Percentiles rank a stretch among this genome's conserved stretches.
phyloP scores from a whole-genome alignment of 2,888 invertebrate genomes.

The Clostera curtula region DNA sequence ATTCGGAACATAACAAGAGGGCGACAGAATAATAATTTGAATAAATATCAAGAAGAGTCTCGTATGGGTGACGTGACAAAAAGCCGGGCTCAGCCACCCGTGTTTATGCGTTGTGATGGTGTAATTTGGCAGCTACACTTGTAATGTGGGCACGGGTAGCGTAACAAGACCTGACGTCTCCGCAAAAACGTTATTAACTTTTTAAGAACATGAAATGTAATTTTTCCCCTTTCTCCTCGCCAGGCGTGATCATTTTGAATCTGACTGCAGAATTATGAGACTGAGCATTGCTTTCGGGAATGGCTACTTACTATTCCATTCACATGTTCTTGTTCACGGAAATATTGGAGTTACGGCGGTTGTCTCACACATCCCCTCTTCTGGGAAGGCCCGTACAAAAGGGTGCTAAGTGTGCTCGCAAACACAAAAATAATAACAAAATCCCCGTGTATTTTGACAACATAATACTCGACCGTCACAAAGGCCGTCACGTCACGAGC shows the following conservation, averaged over 20 bases:
- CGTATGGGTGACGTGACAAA: slow-evolving; percentile 62
- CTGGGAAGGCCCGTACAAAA: slow-evolving; percentile 60
- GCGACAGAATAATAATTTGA: slow-evolving; percentile 70
- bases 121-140: slow-evolving; percentile 60
- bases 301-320: slow-evolving; percentile 58
- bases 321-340: slow-evolving; percentile 57
- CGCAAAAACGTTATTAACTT: slow-evolving; percentile 65
- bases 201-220: slow-evolving; percentile 44
- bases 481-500: slow-evolving; percentile 69
- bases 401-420: slow-evolving; percentile 72
- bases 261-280: slow-evolving; percentile 21
- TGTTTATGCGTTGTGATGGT: slow-evolving; percentile 62
- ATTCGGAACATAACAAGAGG: slow-evolving; percentile 66
- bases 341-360: slow-evolving; percentile 48
- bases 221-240: slow-evolving; percentile 30
- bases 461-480: slow-evolving; percentile 71
- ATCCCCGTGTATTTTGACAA: slow-evolving; percentile 74
- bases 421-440: slow-evolving; percentile 75
- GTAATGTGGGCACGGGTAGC: slow-evolving; percentile 37
- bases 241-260: slow-evolving; percentile 26
- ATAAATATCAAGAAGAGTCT: slow-evolving; percentile 62
- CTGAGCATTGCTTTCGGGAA: slow-evolving; percentile 45
- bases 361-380: slow-evolving; percentile 59
- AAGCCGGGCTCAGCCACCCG: slow-evolving; percentile 57
- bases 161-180: slow-evolving; percentile 51